These are phyloP conservation scores for Drosophila hawaiiensis DNA, from an alignment of 2,888 invertebrate species.

Conservation along the genomic window DNA sequence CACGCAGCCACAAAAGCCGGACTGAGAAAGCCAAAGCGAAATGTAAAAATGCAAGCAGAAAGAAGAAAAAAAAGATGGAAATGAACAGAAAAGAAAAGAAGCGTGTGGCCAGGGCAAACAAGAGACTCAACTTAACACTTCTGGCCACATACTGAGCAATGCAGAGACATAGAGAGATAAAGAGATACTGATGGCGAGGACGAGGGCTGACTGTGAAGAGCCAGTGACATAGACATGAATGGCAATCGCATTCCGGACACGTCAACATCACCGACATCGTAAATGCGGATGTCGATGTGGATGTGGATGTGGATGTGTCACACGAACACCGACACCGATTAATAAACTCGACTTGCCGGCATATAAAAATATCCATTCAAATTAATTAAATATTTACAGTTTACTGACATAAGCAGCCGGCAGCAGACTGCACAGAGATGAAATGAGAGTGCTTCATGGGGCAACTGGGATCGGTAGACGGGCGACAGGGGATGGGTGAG, in stretches of 20 bases:
- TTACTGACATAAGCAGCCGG: constrained; percentile 76
- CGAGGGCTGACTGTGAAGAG: not conserved
- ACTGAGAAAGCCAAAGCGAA: constrained; percentile 20
- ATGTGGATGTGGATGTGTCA: constrained; percentile 1
- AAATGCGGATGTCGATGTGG: constrained; percentile 5
- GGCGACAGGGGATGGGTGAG: not conserved
- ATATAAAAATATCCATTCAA: constrained; percentile 82
- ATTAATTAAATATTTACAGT: constrained; percentile 81
- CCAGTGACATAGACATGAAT: constrained; percentile 15
- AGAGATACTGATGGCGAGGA: not conserved
- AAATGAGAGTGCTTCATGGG: constrained; percentile 5
- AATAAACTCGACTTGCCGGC: constrained; percentile 75
- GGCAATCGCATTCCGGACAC: constrained; percentile 24
- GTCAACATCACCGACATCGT: constrained; percentile 23
- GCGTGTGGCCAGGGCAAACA: constrained; percentile 26
- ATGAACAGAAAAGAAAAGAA: constrained; percentile 12
- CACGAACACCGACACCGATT: constrained; percentile 49
- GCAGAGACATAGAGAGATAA: not conserved
- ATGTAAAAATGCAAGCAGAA: constrained; percentile 11
- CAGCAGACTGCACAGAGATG: constrained; percentile 17
- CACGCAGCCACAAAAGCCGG: constrained; percentile 48
- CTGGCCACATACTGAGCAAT: constrained; percentile 18
- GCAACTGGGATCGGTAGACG: not conserved
- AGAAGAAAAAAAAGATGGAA: not conserved
- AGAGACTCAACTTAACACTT: constrained; percentile 7